Evolutionary conservation across 2,888 invertebrate species (phyloP), one percentile per base, ranked within the genome.

Genomic region (Oegoconia quadripuncta): DNA sequence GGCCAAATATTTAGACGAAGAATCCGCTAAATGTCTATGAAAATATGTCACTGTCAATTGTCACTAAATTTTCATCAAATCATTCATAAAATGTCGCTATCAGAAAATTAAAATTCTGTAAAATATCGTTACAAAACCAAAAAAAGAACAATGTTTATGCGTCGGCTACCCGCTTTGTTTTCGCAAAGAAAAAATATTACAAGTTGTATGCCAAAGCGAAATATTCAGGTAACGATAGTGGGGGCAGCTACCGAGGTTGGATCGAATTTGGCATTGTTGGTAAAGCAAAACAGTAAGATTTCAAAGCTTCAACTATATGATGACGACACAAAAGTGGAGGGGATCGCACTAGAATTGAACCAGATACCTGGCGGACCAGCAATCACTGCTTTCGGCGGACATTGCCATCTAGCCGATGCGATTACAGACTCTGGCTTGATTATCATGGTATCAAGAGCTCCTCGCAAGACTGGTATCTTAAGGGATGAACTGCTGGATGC

Each of bases 191-290:
- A 36, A 25, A 37, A 33, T 11, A 34, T 31, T 16, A 20, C 41
- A 3, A 49, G 42, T 30, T 29, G 26, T 27, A 8, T 46, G 7
- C 41, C 35, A 13, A 27, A 40, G 6, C 58, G 71, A 44, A 58
- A 64, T 48, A 45, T 78, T n/a, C 75, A 76, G 51, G 55, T 78
- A 5, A 68, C 77, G 3, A 50, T 78, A 2, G 50, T 78, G n/a
- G 80, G 79, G 4, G 75, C 75, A 6, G 69, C 59, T 16, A 68
- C 55, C 46, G 64, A 67, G 11, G 55, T 79, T 1, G 80, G 79
- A 6, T 59, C 66, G 25, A 73, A 74, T 39, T 52, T 79, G 28
- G 62, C 77, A 0, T 35, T 79, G 35, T 52, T 79, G 16, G 43
- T 79, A 12, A 78, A 72, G 44, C 64, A 64, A 15, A 79, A 73